phyloP scores from a whole-genome alignment of 1,140 invertebrate species.

The Drosophila albomicans region DNA sequence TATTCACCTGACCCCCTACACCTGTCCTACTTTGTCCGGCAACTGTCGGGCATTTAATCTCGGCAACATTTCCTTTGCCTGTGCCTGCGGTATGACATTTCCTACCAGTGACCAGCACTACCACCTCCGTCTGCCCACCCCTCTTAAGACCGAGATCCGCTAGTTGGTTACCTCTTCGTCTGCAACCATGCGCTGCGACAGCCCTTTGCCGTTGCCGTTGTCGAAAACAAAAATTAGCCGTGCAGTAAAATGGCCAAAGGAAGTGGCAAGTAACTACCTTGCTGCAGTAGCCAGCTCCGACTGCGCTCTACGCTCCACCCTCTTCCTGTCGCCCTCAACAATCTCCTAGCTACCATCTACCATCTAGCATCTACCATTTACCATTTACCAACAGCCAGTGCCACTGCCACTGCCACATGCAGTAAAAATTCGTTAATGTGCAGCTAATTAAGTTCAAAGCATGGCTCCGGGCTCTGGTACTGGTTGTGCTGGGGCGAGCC shows the following conservation, averaged over 20 bases:
- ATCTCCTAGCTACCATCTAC: constrained; percentile 10
- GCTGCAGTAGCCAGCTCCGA: constrained; percentile 65
- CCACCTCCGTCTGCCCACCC: neutral
- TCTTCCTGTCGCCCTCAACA: neutral
- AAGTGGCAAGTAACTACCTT: constrained; percentile 74
- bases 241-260: constrained; percentile 80
- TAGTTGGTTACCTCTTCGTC: neutral
- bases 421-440: constrained; percentile 83
- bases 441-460: constrained; percentile 83
- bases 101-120: constrained; percentile 54
- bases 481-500: constrained; percentile 44
- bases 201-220: constrained; percentile 62
- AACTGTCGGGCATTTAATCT: constrained; percentile 73
- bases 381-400: constrained; percentile 8
- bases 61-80: constrained; percentile 72
- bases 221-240: constrained; percentile 81
- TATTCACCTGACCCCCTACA: neutral
- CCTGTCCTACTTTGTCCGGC: constrained; percentile 10
- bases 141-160: too few relatives aligned
- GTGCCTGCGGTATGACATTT: constrained; percentile 74
- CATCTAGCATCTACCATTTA: neutral
- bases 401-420: constrained; percentile 54
- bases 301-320: constrained; percentile 4
- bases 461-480: constrained; percentile 64
- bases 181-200: constrained; percentile 28